Evolutionary conservation across 92 coral and sea anemone species (phyloP).

Genomic region (Bergia puertoricense): DNA sequence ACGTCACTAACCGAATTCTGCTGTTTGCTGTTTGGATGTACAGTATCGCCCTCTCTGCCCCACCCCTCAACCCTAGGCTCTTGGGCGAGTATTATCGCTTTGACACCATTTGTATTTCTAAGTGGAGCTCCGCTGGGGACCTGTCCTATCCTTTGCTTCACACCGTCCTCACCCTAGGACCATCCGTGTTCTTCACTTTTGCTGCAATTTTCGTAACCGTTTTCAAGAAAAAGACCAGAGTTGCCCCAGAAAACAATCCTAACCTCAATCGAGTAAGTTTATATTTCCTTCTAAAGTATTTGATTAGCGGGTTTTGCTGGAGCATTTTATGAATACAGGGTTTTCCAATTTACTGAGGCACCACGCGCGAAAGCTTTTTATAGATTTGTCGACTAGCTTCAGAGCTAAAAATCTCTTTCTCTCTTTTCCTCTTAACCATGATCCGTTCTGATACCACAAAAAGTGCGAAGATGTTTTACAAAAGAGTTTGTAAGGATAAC

Average conservation of each 20-base stretch:
- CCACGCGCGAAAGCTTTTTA: too few species aligned
- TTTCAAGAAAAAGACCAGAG: neutral
- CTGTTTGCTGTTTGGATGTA: conserved; percentile 26
- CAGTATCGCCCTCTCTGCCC: conserved; percentile 8
- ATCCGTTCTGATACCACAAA: too few species aligned
- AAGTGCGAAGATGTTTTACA: too few species aligned
- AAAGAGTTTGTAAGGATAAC: too few species aligned
- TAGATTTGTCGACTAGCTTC: too few species aligned
- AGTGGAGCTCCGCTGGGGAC: neutral
- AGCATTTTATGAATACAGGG: too few species aligned
- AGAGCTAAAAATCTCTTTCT: too few species aligned
- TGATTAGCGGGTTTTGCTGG: too few species aligned
- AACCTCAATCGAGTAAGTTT: neutral
- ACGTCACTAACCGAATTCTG: conserved; percentile 6
- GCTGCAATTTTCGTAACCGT: neutral
- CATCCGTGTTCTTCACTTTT: neutral
- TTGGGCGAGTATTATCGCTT: conserved; percentile 29
- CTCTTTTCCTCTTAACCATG: too few species aligned
- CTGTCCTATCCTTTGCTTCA: conserved; percentile 6
- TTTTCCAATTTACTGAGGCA: too few species aligned
- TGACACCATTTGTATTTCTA: neutral
- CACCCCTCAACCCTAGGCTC: conserved; percentile 14
- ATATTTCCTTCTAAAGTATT: too few species aligned
- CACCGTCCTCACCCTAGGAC: neutral
- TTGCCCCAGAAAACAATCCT: neutral